phyloP scores from a whole-genome alignment of 1,140 invertebrate genomes.

The Lucilia cuprina region DNA sequence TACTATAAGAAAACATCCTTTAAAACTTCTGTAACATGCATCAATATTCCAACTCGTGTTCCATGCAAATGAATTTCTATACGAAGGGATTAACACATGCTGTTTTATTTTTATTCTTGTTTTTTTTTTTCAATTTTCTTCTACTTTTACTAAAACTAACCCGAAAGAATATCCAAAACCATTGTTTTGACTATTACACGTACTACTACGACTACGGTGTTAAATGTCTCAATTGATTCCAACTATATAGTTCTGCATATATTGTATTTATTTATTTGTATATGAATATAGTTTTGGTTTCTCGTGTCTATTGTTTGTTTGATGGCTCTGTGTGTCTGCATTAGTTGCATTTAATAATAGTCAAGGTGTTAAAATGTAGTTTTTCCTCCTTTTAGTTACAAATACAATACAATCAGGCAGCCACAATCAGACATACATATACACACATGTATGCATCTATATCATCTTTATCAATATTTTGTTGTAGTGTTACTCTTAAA shows the following conservation, averaged over 20 bases:
- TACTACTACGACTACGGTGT: neutral
- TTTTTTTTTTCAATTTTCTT: neutral
- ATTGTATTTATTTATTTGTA: neutral
- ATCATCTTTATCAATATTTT: neutral
- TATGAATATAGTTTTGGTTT: neutral
- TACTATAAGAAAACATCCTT: neutral
- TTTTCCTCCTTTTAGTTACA: no score
- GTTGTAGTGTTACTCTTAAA: neutral
- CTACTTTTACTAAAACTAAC: neutral
- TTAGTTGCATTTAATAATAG: constrained; percentile 22
- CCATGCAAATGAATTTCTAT: neutral
- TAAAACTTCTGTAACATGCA: neutral
- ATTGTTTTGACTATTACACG: constrained; percentile 16
- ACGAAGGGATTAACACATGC: constrained; percentile 28
- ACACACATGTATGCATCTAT: neutral
- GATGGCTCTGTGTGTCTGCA: neutral
- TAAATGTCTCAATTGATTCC: constrained; percentile 31
- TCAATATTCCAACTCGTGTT: neutral
- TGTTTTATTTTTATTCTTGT: neutral
- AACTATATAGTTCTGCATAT: neutral
- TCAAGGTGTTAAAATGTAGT: constrained; percentile 23
- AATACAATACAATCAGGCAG: no score
- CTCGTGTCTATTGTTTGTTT: neutral
- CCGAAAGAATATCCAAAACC: neutral
- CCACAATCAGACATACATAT: no score